A percentile compares a stretch with the other conserved stretches of the same genome.
These are phyloP conservation scores for Embiotoca jacksoni DNA, from an alignment of 2,113 vertebrate genomes.

Conservation along the genomic window DNA sequence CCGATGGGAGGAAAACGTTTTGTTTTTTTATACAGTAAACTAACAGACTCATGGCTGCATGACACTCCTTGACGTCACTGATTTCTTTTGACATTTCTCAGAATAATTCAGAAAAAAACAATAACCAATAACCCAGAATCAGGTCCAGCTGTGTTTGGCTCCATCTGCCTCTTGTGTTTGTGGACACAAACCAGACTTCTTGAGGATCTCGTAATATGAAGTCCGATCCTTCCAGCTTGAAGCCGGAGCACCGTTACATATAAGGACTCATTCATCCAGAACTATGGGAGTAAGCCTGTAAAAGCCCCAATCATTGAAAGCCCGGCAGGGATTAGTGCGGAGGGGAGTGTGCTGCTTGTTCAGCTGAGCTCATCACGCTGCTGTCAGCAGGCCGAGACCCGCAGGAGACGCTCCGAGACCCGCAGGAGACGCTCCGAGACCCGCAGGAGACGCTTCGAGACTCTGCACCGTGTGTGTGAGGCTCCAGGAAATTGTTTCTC, in stretches of 20 bases:
- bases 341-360: slow-evolving; percentile 46
- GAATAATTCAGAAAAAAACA: no score
- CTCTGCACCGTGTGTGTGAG: slow-evolving; percentile 5
- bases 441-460: slow-evolving; percentile 18
- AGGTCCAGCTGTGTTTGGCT: no score
- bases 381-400: slow-evolving; percentile 48
- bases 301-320: slow-evolving; percentile 45
- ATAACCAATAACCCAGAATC: no score
- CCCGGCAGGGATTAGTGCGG: slow-evolving; percentile 37
- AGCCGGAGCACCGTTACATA: slow-evolving; percentile 6
- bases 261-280: slow-evolving; percentile 37
- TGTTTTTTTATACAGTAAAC: no score
- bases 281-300: slow-evolving; percentile 32
- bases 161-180: no score
- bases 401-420: slow-evolving; percentile 15
- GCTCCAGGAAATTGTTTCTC: slow-evolving; percentile 23
- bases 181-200: no score
- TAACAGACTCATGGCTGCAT: no score
- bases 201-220: not conserved
- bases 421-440: slow-evolving; percentile 15
- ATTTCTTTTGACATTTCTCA: no score
- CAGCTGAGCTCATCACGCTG: slow-evolving; percentile 40
- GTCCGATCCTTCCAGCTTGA: slow-evolving; percentile 19
- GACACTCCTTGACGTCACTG: no score
- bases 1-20: no score